Conservation (phyloP, 1,140 invertebrate species). For the Drosophila ironensis region DNA sequence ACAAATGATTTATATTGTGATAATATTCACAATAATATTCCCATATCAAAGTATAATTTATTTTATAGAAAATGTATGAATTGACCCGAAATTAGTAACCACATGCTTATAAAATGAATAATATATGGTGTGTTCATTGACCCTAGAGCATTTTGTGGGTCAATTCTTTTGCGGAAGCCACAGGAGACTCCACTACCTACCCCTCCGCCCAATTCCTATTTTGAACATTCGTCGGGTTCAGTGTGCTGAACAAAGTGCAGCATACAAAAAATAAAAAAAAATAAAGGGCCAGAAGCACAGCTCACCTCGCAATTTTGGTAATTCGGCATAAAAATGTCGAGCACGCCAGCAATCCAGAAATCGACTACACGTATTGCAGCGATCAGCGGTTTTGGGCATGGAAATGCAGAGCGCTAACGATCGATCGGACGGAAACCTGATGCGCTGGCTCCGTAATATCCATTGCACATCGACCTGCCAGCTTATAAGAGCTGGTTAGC, state of each 20-base stretch:
- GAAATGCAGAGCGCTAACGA: conserved; percentile 4
- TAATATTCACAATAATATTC: too few species aligned
- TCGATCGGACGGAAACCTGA: conserved; percentile 56
- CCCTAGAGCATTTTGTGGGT: conserved; percentile 57
- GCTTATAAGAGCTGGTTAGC: conserved; percentile 67
- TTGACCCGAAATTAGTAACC: conserved; percentile 14
- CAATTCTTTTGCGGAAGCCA: conserved; percentile 67
- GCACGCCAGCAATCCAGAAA: conserved; percentile 56
- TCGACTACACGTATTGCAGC: conserved; percentile 37
- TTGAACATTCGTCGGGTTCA: background rate
- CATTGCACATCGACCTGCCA: conserved; percentile 56
- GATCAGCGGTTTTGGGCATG: conserved; percentile 59
- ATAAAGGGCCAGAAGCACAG: conserved; percentile 4
- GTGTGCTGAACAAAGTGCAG: conserved; percentile 48
- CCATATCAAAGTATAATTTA: too few species aligned
- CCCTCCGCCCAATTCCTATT: conserved; percentile 1
- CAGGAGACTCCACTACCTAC: conserved; percentile 18
- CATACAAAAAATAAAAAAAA: conserved; percentile 11
- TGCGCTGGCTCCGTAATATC: conserved; percentile 58
- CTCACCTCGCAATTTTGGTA: conserved; percentile 49
- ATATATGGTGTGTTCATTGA: conserved; percentile 68
- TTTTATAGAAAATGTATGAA: too few species aligned
- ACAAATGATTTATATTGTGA: too few species aligned
- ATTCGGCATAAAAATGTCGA: conserved; percentile 76
- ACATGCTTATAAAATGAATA: too few species aligned